phyloP scores from a whole-genome alignment of 2,888 invertebrate genomes.

The Cheilosia scutellata region DNA sequence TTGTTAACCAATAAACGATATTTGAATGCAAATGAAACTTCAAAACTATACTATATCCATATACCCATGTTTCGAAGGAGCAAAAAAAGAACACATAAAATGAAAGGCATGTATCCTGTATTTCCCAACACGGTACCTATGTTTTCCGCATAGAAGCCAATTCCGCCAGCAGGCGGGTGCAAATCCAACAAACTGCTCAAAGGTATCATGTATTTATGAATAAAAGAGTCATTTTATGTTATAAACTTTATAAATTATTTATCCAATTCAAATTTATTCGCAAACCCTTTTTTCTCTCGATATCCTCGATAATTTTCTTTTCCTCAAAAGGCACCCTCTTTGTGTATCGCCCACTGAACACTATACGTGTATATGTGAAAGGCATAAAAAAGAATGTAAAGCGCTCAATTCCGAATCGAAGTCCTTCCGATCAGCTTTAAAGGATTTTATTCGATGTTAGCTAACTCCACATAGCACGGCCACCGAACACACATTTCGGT shows the following conservation, averaged over 20 bases:
- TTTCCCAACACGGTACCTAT: not conserved
- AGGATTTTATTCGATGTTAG: constrained; percentile 73
- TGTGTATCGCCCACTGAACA: constrained; percentile 24
- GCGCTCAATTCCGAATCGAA: constrained; percentile 59
- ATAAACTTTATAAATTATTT: constrained; percentile 74
- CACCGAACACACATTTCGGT: constrained; percentile 55
- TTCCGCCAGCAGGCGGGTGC: constrained; percentile 49
- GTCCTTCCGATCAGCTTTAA: constrained; percentile 73
- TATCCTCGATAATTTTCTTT: constrained; percentile 54
- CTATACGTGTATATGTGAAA: constrained; percentile 20
- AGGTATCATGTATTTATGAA: constrained; percentile 74
- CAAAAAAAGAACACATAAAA: constrained; percentile 15
- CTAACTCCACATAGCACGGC: constrained; percentile 46
- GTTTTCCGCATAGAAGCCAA: constrained; percentile 28
- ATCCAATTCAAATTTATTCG: constrained; percentile 75
- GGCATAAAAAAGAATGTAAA: constrained; percentile 70
- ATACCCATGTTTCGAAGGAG: not conserved
- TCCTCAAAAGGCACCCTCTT: constrained; percentile 31
- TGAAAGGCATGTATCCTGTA: constrained; percentile 7
- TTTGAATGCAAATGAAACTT: constrained; percentile 51
- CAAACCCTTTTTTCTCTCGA: constrained; percentile 52
- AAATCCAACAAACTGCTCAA: constrained; percentile 68
- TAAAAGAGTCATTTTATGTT: constrained; percentile 73
- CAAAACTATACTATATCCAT: constrained; percentile 28
- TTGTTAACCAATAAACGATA: constrained; percentile 42